Evolutionary conservation across 2,888 invertebrate species (phyloP), one percentile per base, ranked within the genome.

Genomic region (Leptinotarsa haldemani): DNA sequence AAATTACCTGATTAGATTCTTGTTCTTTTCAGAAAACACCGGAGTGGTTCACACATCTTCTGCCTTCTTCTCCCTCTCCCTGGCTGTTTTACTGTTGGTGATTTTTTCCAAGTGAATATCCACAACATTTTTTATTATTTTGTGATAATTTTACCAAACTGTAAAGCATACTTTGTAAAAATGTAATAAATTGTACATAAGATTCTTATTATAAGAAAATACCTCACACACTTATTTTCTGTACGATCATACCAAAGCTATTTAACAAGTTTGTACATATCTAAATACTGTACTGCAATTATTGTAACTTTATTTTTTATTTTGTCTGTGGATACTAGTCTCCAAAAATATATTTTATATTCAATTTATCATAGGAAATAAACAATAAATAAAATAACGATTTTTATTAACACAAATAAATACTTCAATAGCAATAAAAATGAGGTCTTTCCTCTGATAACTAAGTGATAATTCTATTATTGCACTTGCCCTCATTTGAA

Each of bases 271-370:
- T 61, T 78, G 76, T 78, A 78, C 65, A 76, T 76, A 78, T 70
- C 40, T 53, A 71, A 74, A 71, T 30, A 68, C 50, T 65, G 22
- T 67, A 66, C 18, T 69, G 25, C 65, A 70, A 70, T 25, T 73
- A 47, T 71, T 74, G 65, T 71, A 48, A 74, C 71, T 71, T 69
- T 67, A 74, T 71, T 71, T 69, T 69, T 75, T 73, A 74, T 77
- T 80, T 76, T 78, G 72, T 77, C 74, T 79, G 74, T 70, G 58
- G 68, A 68, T 74, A 68, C 79, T 80, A 79, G 80, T 79, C 80
- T 65, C 50, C 30, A 68, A 74, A 70, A 70, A 71, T 68, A 72
- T 61, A 63, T 68, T 70, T 30, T 70, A 53, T 65, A 70, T 52
- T 48, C 67, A 68, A 68, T 53, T 67, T 50, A 67, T 30, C 20